Evolutionary conservation across 2,888 invertebrate species (phyloP).

Genomic region (Synergus japonicus): DNA sequence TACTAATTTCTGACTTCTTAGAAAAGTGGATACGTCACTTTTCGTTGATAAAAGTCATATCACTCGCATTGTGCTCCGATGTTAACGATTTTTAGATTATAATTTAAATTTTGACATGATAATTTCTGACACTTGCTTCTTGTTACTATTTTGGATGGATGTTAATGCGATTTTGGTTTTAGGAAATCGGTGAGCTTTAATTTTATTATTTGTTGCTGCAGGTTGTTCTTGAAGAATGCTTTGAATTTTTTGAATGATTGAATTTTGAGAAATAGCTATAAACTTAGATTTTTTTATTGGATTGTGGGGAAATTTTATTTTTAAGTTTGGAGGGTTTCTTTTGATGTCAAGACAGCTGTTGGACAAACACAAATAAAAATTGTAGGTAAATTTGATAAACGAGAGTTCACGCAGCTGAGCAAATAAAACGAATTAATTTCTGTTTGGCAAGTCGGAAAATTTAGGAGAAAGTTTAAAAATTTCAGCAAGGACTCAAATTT

Average conservation of each 20-base stretch:
- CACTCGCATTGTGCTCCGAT: slow-evolving; percentile 26
- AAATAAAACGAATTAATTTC: background rate
- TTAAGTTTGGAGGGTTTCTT: background rate
- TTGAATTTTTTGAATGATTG: background rate
- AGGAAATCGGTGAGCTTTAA: background rate
- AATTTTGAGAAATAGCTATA: background rate
- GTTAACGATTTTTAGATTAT: slow-evolving; percentile 16
- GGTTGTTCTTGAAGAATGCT: background rate
- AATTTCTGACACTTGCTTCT: background rate
- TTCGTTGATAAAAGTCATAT: slow-evolving; percentile 27
- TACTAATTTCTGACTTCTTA: background rate
- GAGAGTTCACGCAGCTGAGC: background rate
- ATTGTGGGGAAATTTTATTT: background rate
- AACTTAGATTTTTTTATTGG: slow-evolving; percentile 1
- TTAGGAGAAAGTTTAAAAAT: background rate
- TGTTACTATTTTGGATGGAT: background rate
- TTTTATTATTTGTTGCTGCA: background rate
- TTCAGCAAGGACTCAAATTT: background rate
- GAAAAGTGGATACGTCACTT: slow-evolving; percentile 18
- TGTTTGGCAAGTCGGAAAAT: background rate
- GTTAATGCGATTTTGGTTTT: background rate
- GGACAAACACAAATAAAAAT: background rate
- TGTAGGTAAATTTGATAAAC: background rate
- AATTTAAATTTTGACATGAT: background rate
- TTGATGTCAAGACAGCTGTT: background rate